A percentile compares a stretch with the other conserved stretches of the same genome.
Evolutionary conservation across 2,113 vertebrate species (phyloP).

Genomic region (Nannobrachium achirus): DNA sequence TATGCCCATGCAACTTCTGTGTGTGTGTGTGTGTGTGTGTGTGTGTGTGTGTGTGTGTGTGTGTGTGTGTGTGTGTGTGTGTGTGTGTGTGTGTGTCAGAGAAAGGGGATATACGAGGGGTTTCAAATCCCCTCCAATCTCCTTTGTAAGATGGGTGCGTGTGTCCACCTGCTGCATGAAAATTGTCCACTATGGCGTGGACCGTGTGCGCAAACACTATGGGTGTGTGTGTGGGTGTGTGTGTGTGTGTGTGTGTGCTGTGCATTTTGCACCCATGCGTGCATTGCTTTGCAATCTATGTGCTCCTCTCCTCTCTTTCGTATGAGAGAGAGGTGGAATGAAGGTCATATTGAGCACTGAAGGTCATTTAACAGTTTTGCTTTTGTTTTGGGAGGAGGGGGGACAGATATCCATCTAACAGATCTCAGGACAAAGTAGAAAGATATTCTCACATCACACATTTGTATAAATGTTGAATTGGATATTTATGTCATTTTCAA

Average conservation of each 20-base stretch:
- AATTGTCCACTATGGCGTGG: constrained; percentile 56
- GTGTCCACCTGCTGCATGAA: constrained; percentile 68
- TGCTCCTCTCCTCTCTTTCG: background rate
- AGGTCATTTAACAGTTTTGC: no score
- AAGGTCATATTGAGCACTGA: no score
- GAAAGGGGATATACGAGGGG: constrained; percentile 41
- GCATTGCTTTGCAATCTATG: background rate
- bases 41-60: constrained; percentile 6
- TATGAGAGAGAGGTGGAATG: no score
- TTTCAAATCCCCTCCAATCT: constrained; percentile 74
- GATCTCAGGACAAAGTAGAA: no score
- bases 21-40: background rate
- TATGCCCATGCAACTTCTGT: background rate
- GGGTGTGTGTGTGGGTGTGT: constrained; percentile 26
- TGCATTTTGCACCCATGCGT: background rate
- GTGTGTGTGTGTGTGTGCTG: constrained; percentile 25
- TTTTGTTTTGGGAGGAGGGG: no score
- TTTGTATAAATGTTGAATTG: no score
- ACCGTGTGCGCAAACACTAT: constrained; percentile 22
- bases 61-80: constrained; percentile 14
- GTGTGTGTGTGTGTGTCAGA: constrained; percentile 22
- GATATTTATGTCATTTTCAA: no score
- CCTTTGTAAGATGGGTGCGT: constrained; percentile 57
- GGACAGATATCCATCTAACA: no score
- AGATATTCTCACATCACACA: no score